Base-by-base conservation (phyloP, 2,888 invertebrate genomes). In the Pollenia griseotomentosa region DNA sequence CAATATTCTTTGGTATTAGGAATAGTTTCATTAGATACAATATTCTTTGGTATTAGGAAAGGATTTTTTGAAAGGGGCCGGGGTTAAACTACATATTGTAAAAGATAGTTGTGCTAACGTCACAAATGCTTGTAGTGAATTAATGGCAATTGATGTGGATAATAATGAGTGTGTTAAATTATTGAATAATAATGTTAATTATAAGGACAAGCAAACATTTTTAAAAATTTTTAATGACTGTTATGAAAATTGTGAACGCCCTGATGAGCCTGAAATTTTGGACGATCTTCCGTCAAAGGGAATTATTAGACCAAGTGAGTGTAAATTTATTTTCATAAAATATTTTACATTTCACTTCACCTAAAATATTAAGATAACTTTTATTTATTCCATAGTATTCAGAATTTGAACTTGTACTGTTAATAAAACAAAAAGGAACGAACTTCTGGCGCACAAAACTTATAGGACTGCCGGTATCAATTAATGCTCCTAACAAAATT, bases 391-490 rank as follows among this genome's bases (percentile, higher is more conserved):
- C 86, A 82, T 48, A 66, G 53, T 75, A 75, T 51, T 63, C 19
- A 40, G 42, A 59, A 73, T 33, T 48, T 7, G 5, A n/a, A 42
- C 51, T 51, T 19, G 10, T 16, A 19, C 6, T 40, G 9, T 42
- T 42, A 42, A 46, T 33, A 59, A 84, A 71, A 71, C 46, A 14
- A 79, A 85, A 61, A 82, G 84, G 81, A 23, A 84, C 63, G 23
- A 82, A 84, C 74, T 79, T 48, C 46, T 74, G 11, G 14, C 78
- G 66, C 6, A 86, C 77, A 16, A 86, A 63, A 55, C 87, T 86
- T 16, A 87, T 78, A 0, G 78, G 78, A 59, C 85, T 87, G 55
- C 88, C 88, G 78, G 88, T 87, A 74, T 88, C 88, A 44, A 87
- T 86, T 66, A 87, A 48, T 40, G 65, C 59, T 78, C 74, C 87